These are phyloP conservation scores for Geotria australis DNA, from an alignment of 2,797 vertebrate species.

Conservation along the genomic window DNA sequence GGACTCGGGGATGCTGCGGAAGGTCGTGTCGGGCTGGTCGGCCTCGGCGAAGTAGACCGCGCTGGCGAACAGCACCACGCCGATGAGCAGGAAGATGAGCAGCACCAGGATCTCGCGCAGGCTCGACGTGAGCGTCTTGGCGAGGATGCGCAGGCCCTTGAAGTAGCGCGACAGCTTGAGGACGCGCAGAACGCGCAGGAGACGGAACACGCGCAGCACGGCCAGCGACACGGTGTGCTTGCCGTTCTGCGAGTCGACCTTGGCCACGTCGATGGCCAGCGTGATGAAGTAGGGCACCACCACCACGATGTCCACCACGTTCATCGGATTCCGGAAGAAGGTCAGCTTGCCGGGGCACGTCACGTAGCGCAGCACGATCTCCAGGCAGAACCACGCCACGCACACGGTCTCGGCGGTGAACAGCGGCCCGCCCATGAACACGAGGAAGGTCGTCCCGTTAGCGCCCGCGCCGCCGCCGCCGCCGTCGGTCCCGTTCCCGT, in stretches of 20 bases:
- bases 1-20: not conserved
- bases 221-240: constrained; percentile 94
- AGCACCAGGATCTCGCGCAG: not conserved
- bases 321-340: constrained; percentile 95
- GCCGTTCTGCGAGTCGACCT: constrained; percentile 14
- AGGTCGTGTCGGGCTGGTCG: not conserved
- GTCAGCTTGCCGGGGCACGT: constrained; percentile 78
- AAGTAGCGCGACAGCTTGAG: not conserved
- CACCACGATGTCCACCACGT: constrained; percentile 76
- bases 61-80: not conserved
- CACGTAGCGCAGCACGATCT: constrained; percentile 41
- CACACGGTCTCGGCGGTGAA: constrained; percentile 79
- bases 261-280: constrained; percentile 51
- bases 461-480: constrained; percentile 7
- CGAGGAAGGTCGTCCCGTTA: constrained; percentile 14
- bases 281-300: constrained; percentile 92
- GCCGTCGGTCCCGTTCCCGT: too few species aligned
- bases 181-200: not conserved
- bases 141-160: not conserved
- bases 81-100: not conserved
- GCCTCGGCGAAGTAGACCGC: not conserved
- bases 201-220: constrained; percentile 46
- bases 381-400: constrained; percentile 90
- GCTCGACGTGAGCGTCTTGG: not conserved
- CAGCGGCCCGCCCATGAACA: constrained; percentile 71